Evolutionary conservation across 1,140 invertebrate genomes (phyloP), one percentile per base, ranked within the genome.

Genomic region (Drosophila sturtevanti): DNA sequence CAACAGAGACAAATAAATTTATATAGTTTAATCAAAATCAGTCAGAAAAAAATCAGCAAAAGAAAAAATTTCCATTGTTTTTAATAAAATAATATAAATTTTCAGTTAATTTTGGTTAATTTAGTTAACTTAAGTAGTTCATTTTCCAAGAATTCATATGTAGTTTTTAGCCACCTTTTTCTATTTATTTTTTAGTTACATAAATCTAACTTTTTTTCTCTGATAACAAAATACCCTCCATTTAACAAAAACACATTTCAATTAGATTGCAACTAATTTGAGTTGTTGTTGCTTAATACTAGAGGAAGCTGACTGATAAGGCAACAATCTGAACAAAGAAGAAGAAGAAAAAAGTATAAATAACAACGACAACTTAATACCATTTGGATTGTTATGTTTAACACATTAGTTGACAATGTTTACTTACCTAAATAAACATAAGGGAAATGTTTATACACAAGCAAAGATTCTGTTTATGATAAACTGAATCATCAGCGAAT

Each of bases 271-370:
- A 68, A 44, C 37, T 44, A 38, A 22, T 61, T 44, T 10, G 16
- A 38, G 18, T 22, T 55, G n/a, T 31, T 55, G 51, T 24, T 54
- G 18, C 24, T 54, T 54, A 1, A 4, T n/a, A 27, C 0, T 5
- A 11, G 55, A 31, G 55, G 72, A 48, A 62, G 64, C 63, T 75
- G 72, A 75, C 63, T 75, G 72, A 75, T 75, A 75, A 75, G 72
- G 63, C 72, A 56, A 3, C 4, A 61, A 52, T 48, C 27, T 56
- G 38, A 41, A 60, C 7, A 44, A 44, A 16, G n/a, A n/a, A n/a
- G n/a, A 18, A 9, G 18, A 16, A 18, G 5, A 54, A 41, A 27
- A 54, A 41, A 21, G 14, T 52, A 41, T 63, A 63, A 75, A 48
- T 34, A 67, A 62, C 52, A 21, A 38, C 10, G 31, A 69, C 59